These are phyloP conservation scores for Ophraella communa DNA, from an alignment of 2,888 invertebrate genomes.

Conservation along the genomic window DNA sequence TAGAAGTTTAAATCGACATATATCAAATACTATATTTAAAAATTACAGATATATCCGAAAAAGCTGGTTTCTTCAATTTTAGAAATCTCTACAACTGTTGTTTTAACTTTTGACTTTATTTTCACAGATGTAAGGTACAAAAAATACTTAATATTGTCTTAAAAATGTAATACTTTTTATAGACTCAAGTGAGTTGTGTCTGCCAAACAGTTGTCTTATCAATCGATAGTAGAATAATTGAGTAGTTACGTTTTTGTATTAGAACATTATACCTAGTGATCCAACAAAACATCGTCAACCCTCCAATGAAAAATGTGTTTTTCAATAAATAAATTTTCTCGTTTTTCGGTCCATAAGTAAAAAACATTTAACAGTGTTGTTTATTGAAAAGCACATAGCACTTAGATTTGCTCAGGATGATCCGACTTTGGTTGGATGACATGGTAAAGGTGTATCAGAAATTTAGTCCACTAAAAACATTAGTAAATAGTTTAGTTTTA, in stretches of 20 bases:
- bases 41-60: no score
- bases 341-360: no score
- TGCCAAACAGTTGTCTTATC: slow-evolving; percentile 48
- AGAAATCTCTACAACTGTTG: background rate
- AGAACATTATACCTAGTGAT: slow-evolving; percentile 36
- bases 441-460: slow-evolving; percentile 37
- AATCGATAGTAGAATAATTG: slow-evolving; percentile 45
- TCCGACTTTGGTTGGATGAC: slow-evolving; percentile 1
- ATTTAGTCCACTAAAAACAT: slow-evolving; percentile 39
- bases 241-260: slow-evolving; percentile 45
- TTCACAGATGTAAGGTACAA: slow-evolving; percentile 16
- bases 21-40: no score
- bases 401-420: background rate
- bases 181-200: slow-evolving; percentile 51
- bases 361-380: no score
- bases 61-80: no score
- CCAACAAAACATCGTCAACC: background rate
- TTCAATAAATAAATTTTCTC: no score
- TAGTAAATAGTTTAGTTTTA: slow-evolving; percentile 45
- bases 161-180: slow-evolving; percentile 35
- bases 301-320: background rate
- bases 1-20: no score
- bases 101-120: slow-evolving; percentile 5
- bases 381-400: background rate
- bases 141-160: slow-evolving; percentile 12